Evolutionary conservation across 2,113 vertebrate species (phyloP), one percentile per base, ranked within the genome.

Genomic region (Cynoglossus semilaevis): DNA sequence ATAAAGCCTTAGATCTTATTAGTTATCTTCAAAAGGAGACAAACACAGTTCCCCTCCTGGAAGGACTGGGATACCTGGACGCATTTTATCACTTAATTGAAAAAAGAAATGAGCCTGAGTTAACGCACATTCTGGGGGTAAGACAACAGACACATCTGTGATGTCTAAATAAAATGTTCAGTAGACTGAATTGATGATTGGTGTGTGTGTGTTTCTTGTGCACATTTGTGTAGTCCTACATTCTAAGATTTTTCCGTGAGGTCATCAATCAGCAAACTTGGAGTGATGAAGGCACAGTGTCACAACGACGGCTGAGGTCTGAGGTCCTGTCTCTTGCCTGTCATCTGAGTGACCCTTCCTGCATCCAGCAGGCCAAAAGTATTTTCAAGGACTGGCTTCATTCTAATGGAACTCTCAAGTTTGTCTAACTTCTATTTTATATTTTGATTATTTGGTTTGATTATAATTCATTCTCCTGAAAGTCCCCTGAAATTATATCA

Each of bases 231-330:
- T 59, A 92, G 91, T 75, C 13, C 19, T 87, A 90, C 83, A 91
- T 92, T 19, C 81, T 91, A 51, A 65, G 40, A 12, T 92, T 90
- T 73, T 92, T 91, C 80, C 76, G 73, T 43, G 66, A 51, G 1
- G 59, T 92, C 58, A 89, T 92, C 29, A 83, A 91, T 76, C 80
- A 77, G 56, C 91, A 92, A 83, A 85, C 84, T 0, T 92, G 91
- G 91, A 89, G 62, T 1, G 87, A 91, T 35, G 60, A 54, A 0
- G 91, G 90, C 42, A 82, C 90, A 11, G 81, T 88, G 45, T 91
- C 89, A 15, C 88, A 90, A 59, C 76, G 89, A 10, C 77, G 83
- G 35, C 76, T 92, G 53, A 90, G 91, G 70, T 86, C 90, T 46
- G 69, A 86, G 46, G 54, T 92, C 71, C 64, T 92, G 49, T 88